A percentile compares a stretch with the other conserved stretches of the same genome.
phyloP scores from a whole-genome alignment of 2,888 invertebrate genomes.

The Apamea epomidion region DNA sequence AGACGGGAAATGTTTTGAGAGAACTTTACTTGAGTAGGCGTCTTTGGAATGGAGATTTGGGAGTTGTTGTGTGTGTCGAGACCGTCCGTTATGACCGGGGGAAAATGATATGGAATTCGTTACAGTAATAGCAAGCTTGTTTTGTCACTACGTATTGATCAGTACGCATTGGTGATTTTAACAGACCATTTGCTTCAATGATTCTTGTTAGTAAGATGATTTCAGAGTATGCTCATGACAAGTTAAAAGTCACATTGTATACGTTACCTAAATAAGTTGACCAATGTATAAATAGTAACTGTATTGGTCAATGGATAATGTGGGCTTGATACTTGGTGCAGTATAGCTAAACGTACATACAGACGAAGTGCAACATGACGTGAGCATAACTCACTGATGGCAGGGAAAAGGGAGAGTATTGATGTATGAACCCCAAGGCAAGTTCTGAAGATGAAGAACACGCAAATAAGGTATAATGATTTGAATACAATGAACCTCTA shows the following conservation, averaged over 20 bases:
- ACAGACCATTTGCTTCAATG: background rate
- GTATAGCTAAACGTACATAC: background rate
- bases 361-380: background rate
- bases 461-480: background rate
- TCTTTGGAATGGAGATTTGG: conserved; percentile 27
- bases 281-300: background rate
- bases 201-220: background rate
- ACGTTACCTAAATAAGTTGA: background rate
- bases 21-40: conserved; percentile 52
- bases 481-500: background rate
- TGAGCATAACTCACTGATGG: background rate
- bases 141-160: background rate
- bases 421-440: background rate
- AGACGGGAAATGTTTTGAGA: conserved; percentile 52
- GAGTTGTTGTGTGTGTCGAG: background rate
- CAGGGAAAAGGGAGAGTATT: background rate
- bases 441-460: background rate
- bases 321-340: background rate
- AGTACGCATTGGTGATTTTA: background rate
- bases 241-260: background rate
- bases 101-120: background rate
- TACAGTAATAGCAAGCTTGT: background rate
- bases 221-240: background rate
- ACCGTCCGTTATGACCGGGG: conserved; percentile 1
- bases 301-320: background rate